phyloP scores from a whole-genome alignment of 92 coral and sea anemone species.

The Epizoanthus illoricatus region DNA sequence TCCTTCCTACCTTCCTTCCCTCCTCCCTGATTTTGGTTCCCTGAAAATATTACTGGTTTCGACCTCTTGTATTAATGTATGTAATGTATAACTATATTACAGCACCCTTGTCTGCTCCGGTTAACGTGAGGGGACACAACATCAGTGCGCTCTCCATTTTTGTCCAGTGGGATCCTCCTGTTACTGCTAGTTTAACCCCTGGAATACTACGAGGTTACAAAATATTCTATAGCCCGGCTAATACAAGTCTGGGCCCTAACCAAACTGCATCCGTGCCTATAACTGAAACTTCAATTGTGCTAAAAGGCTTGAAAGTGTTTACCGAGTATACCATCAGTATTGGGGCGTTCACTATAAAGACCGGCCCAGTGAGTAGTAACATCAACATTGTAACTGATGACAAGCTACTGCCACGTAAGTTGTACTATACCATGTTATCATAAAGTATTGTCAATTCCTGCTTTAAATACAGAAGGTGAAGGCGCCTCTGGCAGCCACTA shows the following conservation, averaged over 20 bases:
- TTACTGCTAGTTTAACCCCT: background rate
- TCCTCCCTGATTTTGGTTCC: too few relatives aligned
- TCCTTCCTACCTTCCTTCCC: too few relatives aligned
- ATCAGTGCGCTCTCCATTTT: slow-evolving; percentile 15
- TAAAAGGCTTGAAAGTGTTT: background rate
- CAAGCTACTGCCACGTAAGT: slow-evolving; percentile 37
- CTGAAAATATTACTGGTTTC: too few relatives aligned
- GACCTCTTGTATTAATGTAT: too few relatives aligned
- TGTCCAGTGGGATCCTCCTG: slow-evolving; percentile 17
- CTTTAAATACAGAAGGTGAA: too few relatives aligned
- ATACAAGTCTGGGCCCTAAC: slow-evolving; percentile 8
- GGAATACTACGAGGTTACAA: slow-evolving; percentile 27
- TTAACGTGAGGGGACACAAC: slow-evolving; percentile 22
- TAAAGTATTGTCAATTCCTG: background rate
- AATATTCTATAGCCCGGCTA: slow-evolving; percentile 9
- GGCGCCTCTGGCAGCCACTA: too few relatives aligned
- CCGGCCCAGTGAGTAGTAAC: background rate
- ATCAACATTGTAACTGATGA: slow-evolving; percentile 11
- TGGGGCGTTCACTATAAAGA: slow-evolving; percentile 12
- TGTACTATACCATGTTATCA: background rate
- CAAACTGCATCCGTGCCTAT: slow-evolving; percentile 1
- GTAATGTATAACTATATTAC: background rate
- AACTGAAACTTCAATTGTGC: slow-evolving; percentile 6
- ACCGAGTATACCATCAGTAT: slow-evolving; percentile 14
- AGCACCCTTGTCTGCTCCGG: slow-evolving; percentile 19